Base-by-base conservation (phyloP, 2,888 invertebrate genomes). In the Drosophila robusta region DNA sequence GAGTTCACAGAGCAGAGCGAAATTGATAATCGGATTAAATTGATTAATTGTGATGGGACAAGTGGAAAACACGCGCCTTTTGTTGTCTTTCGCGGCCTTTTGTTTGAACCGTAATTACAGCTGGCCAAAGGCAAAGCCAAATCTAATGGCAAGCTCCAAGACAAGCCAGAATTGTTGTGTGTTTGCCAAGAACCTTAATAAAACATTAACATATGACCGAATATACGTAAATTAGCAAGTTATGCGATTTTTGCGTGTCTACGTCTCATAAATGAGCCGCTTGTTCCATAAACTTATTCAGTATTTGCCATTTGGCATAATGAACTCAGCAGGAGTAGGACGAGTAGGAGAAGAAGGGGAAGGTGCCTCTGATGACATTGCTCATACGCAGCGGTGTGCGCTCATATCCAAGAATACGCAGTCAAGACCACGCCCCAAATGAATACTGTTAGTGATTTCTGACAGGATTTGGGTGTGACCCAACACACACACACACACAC, bases 241-340 rank as follows among this genome's bases (percentile, higher is more conserved):
- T 83, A 83, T 89, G 84, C 66, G 69, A 58, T 51, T 62, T 58
- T 76, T 45, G 83, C 83, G 89, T 83, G 89, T 42, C 47, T 26
- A 0, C 5, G 5, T 11, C 26, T 38, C 51, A 88, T 83, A 80
- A 83, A 72, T 78, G 82, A 61, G 42, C 12, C 24, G 52, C 42
- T 56, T 34, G 36, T 62, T 52, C 41, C 34, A 8, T 41, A 12
- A 63, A 44, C 24, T 39, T 51, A 44, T 55, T 41, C 16, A 34
- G 12, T 32, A 65, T 36, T 56, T 29, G 18, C 44, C 9, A 55
- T 73, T 74, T 50, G 57, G 34, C 67, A 67, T 73, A 63, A 75
- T 78, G 67, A 67, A 60, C 45, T 66, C 39, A 50, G 44, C 45
- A 66, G 39, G 26, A 38, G 9, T 32, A 29, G 39, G 36, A 44